A percentile compares a stretch with the other conserved stretches of the same genome.
phyloP scores from a whole-genome alignment of 2,797 vertebrate genomes.

The Nothura maculosa region DNA sequence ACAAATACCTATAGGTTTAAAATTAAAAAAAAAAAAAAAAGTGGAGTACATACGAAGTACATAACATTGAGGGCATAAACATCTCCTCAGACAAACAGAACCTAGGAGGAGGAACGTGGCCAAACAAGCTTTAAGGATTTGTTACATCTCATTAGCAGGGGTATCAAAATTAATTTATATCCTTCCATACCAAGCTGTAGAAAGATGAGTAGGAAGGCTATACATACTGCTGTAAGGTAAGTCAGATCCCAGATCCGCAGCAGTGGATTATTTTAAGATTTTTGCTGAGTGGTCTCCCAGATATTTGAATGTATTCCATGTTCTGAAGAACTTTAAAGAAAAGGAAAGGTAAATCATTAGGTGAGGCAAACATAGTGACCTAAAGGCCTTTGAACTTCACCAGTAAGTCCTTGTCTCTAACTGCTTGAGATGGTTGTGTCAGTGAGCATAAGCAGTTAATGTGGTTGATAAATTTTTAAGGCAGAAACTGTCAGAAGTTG shows the following conservation, averaged over 20 bases:
- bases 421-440: conserved; percentile 28
- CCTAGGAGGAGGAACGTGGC: not conserved
- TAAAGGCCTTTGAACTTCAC: conserved; percentile 11
- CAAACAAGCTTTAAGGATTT: not conserved
- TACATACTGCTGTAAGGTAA: not conserved
- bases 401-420: not conserved
- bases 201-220: conserved; percentile 9
- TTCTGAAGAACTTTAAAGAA: not conserved
- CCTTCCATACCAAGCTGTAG: not conserved
- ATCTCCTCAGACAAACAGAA: not conserved
- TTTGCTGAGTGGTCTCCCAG: not conserved
- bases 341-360: conserved; percentile 2
- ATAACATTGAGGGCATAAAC: not conserved
- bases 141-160: not conserved
- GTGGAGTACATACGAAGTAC: not conserved
- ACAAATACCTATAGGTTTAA: not conserved
- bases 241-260: not conserved
- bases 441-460: conserved; percentile 55
- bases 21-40: not conserved
- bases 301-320: not conserved
- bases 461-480: conserved; percentile 65
- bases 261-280: conserved; percentile 22
- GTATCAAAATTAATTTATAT: not conserved
- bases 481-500: conserved; percentile 66
- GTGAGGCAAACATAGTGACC: not conserved